Evolutionary conservation across 2,888 invertebrate species (phyloP), one percentile per base, ranked within the genome.

Genomic region (Sabellastarte sp.): DNA sequence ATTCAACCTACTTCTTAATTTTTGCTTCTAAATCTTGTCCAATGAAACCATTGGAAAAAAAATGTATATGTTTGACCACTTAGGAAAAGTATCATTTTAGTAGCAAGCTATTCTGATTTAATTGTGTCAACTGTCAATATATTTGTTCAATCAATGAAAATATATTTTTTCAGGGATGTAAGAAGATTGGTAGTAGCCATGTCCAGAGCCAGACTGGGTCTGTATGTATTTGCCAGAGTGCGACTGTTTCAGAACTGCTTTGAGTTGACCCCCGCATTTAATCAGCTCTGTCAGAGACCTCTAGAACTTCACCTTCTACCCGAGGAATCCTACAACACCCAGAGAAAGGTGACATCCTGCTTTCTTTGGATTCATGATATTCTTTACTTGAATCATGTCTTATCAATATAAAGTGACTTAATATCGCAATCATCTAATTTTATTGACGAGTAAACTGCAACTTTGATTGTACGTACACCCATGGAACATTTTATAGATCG

Each of bases 121-220:
- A n/a, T n/a, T n/a, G n/a, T n/a, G n/a, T n/a, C n/a, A n/a, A n/a
- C n/a, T n/a, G n/a, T n/a, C n/a, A n/a, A n/a, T n/a, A n/a, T n/a
- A n/a, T n/a, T n/a, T n/a, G n/a, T n/a, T n/a, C n/a, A n/a, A n/a
- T n/a, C n/a, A n/a, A n/a, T n/a, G n/a, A n/a, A n/a, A n/a, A n/a
- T n/a, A n/a, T n/a, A n/a, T n/a, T n/a, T n/a, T n/a, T n/a, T 20
- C 75, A 85, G 87, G 33, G 99, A 99, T 86, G 93, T 98, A 0
- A 88, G 99, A 5, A 91, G 99, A 79, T 88, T 99, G 68, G 92
- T 99, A 53, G 99, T 99, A 2, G 99, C 99, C 2, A 93, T 99
- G 89, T 99, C 98, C 61, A 89, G 99, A 76, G 98, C 99, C 0
- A 88, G 99, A 15, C 89, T 99, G 29, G 99, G 99, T 0, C 88